Evolutionary conservation across 2,113 vertebrate species (phyloP).

Genomic region (Chlamydotis undulata): DNA sequence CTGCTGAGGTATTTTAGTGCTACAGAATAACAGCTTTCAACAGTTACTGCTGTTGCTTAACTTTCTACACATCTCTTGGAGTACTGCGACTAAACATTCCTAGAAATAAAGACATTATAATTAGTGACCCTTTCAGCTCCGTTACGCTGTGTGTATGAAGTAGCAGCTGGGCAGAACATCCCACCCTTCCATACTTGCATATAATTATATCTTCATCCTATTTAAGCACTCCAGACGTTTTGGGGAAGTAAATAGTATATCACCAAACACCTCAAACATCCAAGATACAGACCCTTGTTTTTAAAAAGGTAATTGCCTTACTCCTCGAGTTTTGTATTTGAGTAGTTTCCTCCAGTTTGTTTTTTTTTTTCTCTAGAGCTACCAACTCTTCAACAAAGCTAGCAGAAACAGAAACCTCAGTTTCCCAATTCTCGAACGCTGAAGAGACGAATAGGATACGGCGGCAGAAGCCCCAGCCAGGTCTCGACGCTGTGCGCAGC

Average conservation of each 20-base stretch:
- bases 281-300: background rate
- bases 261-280: background rate
- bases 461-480: background rate
- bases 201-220: background rate
- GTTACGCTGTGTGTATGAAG: background rate
- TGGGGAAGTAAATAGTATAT: background rate
- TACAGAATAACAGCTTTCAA: background rate
- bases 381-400: rapidly evolving
- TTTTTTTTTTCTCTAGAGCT: no score
- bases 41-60: background rate
- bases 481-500: rapidly evolving
- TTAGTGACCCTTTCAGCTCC: background rate
- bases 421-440: background rate
- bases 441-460: background rate
- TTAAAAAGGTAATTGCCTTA: background rate
- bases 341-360: no score
- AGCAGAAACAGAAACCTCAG: background rate
- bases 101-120: no score
- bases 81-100: background rate
- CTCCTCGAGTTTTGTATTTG: background rate
- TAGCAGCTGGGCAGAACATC: background rate
- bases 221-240: background rate
- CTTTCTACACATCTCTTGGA: background rate
- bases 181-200: background rate
- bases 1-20: background rate